Evolutionary conservation across 2,888 invertebrate species (phyloP), one percentile per base, ranked within the genome.

Genomic region (Gari tellinella): DNA sequence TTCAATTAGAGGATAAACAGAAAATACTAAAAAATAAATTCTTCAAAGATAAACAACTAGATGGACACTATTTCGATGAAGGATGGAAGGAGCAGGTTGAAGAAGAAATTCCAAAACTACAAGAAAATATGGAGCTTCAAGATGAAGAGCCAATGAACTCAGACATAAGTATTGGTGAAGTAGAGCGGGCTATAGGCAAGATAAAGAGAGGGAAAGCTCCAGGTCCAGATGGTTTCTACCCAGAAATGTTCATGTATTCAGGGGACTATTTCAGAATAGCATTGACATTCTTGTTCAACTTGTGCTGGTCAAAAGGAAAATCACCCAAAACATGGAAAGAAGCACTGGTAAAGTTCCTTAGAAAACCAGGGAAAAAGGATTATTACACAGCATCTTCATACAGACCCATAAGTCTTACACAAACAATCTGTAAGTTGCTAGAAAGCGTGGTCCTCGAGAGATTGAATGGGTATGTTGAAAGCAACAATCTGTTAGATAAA

Each of bases 331-430:
- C 15, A n/a, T 64, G 56, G 64, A 64, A 63, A 46, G 17, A n/a
- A 37, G 48, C 63, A 26, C 15, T 15, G 3, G 40, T 63, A 4
- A 63, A 63, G 31, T 55, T 63, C 48, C 38, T 55, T 17, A 40
- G 63, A 17, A 63, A 63, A 25, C 26, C 46, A 26, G 63, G 63
- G 4, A 63, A 63, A 26, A 17, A 26, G 2, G 21, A 46, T 25
- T 55, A 63, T 23, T 63, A 64, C 26, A 31, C 64, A 7, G 10
- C 64, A 3, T 46, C 46, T 10, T 37, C 56, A 14, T 64, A 64
- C 45, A 48, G 56, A 49, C 56, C 64, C 15, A 64, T 64, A 2
- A 64, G 64, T 17, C 56, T 64, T 7, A 64, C 64, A 4, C 21
- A 26, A 7, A 38, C 40, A 8, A n/a, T 64, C 14, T 45, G 38